phyloP scores from a whole-genome alignment of 2,113 vertebrate species.

The Onychostoma macrolepis region DNA sequence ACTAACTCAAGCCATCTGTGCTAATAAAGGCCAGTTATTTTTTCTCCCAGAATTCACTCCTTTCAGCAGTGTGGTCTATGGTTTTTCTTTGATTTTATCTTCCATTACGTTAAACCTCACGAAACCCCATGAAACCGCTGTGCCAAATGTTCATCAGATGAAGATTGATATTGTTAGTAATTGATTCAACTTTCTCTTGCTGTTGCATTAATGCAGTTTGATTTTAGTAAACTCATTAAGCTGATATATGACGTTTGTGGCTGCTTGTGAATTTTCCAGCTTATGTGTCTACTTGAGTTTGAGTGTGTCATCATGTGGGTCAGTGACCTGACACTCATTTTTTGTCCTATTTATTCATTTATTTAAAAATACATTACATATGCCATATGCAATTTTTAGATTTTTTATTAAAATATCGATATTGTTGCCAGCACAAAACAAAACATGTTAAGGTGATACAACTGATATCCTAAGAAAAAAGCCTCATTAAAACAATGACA shows the following conservation, averaged over 20 bases:
- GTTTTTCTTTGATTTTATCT: constrained; percentile 35
- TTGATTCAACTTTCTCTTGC: constrained; percentile 18
- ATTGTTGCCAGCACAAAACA: background rate
- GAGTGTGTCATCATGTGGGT: background rate
- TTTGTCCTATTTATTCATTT: background rate
- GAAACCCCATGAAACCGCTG: background rate
- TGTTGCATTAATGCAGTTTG: constrained; percentile 13
- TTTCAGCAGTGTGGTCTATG: constrained; percentile 38
- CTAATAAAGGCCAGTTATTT: constrained; percentile 72
- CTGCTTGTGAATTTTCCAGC: background rate
- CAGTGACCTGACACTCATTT: background rate
- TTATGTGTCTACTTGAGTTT: background rate
- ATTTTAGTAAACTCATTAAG: constrained; percentile 5
- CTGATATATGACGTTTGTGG: constrained; percentile 13
- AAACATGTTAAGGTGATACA: background rate
- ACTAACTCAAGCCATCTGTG: constrained; percentile 79
- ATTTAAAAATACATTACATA: background rate
- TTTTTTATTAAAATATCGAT: background rate
- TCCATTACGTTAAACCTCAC: background rate
- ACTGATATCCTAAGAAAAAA: background rate
- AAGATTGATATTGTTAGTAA: background rate
- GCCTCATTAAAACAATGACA: background rate
- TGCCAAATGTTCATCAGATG: constrained; percentile 18
- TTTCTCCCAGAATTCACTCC: constrained; percentile 55
- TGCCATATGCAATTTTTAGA: background rate